Evolutionary conservation across 1,140 invertebrate species (phyloP), one percentile per base, ranked within the genome.

Genomic region (Papilio helenus): DNA sequence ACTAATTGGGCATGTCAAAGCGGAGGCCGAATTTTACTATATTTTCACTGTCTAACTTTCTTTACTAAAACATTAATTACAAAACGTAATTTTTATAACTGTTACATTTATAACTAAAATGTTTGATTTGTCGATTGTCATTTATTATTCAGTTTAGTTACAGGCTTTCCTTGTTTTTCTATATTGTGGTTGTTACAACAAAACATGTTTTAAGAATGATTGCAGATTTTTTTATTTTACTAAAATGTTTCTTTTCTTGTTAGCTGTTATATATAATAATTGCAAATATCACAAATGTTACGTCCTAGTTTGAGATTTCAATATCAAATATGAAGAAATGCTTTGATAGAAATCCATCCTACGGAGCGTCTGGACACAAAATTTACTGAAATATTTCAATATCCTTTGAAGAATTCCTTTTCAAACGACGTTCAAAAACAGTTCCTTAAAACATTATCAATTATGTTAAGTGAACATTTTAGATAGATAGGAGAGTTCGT

Each of bases 371-470:
- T 68, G 61, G 26, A 61, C 23, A 61, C 58, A 14, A 58, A 58
- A 68, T 68, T 68, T 29, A 68, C 61, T 68, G 3, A 68, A 16
- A 68, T 29, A 68, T 68, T 68, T 68, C 61, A 68, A 68, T 68
- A 68, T 34, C 61, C 26, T 68, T 68, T 68, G 61, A 68, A 58
- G 14, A 68, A 29, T 18, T 68, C 61, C 26, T 68, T 68, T 68
- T 16, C 14, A 68, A 68, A 26, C 14, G 23, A 26, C 58, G 5
- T 68, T 68, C 61, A 34, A 26, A 61, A 68, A 68, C 18, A 68
- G 10, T 68, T 29, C 34, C 26, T 68, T 29, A 29, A 26, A 20
- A 61, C 12, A 9, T 14, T 68, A 7, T 68, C 61, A 68, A 68
- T 29, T 68, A 68, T 18, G 34, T 18, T 68, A 68, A 68, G 61